These are phyloP conservation scores for Taenaris catops DNA, from an alignment of 2,888 invertebrate species.

Conservation along the genomic window DNA sequence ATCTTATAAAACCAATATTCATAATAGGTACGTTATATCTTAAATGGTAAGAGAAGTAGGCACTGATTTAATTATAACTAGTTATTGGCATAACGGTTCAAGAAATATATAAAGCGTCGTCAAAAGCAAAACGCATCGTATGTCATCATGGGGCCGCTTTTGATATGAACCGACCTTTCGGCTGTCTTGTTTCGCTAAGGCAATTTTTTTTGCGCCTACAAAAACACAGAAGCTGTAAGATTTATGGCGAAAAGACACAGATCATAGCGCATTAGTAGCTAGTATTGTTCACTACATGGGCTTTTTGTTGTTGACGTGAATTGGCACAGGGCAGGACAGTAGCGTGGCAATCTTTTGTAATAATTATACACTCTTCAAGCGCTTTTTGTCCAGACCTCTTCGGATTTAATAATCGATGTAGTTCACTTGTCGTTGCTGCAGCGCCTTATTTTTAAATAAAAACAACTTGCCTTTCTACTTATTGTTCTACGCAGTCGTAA, in stretches of 20 bases:
- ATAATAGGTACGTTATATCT: too few relatives aligned
- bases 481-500: slow-evolving; percentile 66
- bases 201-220: slow-evolving; percentile 21
- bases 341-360: slow-evolving; percentile 30
- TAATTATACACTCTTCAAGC: slow-evolving; percentile 11
- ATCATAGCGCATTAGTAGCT: slow-evolving; percentile 74
- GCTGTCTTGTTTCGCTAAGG: slow-evolving; percentile 18
- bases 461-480: slow-evolving; percentile 25
- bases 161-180: slow-evolving; percentile 25
- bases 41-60: too few relatives aligned
- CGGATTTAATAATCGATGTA: slow-evolving; percentile 18
- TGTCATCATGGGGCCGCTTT: slow-evolving; percentile 9
- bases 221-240: slow-evolving; percentile 41
- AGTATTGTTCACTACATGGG: slow-evolving; percentile 64
- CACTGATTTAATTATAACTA: too few relatives aligned
- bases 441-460: slow-evolving; percentile 12
- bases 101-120: too few relatives aligned
- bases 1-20: too few relatives aligned
- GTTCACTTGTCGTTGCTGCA: slow-evolving; percentile 4
- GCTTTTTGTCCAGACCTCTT: too few relatives aligned
- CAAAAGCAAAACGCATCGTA: too few relatives aligned
- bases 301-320: slow-evolving; percentile 41
- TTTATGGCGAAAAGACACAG: slow-evolving; percentile 64
- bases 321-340: slow-evolving; percentile 37
- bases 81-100: too few relatives aligned